Conservation (phyloP, 1,140 invertebrate species). For the Leptopilina clavipes region DNA sequence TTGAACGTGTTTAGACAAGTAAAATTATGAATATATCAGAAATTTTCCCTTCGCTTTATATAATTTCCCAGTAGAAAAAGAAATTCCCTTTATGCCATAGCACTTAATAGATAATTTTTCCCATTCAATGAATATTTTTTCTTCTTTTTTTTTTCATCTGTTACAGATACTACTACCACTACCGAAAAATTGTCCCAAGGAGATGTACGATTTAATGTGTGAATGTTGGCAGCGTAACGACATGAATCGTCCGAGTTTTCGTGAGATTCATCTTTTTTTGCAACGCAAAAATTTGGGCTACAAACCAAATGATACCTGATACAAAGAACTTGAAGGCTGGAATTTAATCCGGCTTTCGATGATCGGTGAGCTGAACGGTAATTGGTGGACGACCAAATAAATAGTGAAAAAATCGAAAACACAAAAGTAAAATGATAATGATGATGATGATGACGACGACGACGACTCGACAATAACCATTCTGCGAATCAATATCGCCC, state of each 20-base stretch:
- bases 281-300: slow-evolving; percentile 92
- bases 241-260: slow-evolving; percentile 88
- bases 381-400: slow-evolving; percentile 66
- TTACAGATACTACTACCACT: slow-evolving; percentile 82
- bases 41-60: no score
- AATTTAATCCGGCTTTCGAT: slow-evolving; percentile 70
- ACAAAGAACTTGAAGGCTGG: slow-evolving; percentile 70
- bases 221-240: slow-evolving; percentile 95
- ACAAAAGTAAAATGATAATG: slow-evolving; percentile 39
- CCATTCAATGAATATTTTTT: no score
- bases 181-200: slow-evolving; percentile 89
- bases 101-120: no score
- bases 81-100: no score
- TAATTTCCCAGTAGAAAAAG: no score
- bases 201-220: slow-evolving; percentile 94
- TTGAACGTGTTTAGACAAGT: no score
- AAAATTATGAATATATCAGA: no score
- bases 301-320: slow-evolving; percentile 77
- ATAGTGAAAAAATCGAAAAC: slow-evolving; percentile 55
- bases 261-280: slow-evolving; percentile 93
- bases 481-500: slow-evolving; percentile 45
- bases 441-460: slow-evolving; percentile 35
- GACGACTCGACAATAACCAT: slow-evolving; percentile 63
- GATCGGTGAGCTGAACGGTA: slow-evolving; percentile 71
- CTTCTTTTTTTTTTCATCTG: not conserved